These are phyloP conservation scores for Apostichopus parvimensis DNA, from an alignment of 35 echinoderm and acorn worm genomes.

Conservation along the genomic window DNA sequence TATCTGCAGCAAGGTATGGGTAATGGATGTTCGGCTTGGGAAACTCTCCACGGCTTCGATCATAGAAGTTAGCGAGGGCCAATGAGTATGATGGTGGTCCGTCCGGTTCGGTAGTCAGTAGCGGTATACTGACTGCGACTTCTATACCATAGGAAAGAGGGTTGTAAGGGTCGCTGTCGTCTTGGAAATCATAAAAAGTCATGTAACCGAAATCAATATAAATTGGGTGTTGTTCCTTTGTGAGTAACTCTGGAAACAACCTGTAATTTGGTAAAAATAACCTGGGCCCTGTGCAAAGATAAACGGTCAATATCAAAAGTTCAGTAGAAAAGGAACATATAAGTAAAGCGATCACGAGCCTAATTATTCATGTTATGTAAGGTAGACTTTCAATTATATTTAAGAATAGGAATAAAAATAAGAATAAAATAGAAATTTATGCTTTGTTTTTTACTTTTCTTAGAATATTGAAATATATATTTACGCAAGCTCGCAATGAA, in stretches of 20 bases:
- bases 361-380: no score
- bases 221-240: neutral
- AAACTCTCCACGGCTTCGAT: neutral
- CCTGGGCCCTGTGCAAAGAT: neutral
- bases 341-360: no score
- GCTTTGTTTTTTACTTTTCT: no score
- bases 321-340: no score
- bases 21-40: neutral
- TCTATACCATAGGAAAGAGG: neutral
- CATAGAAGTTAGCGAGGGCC: neutral
- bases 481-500: no score
- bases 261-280: neutral
- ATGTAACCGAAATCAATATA: neutral
- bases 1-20: neutral
- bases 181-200: neutral
- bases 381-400: no score
- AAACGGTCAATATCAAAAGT: no score
- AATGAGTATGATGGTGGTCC: slow-evolving; percentile 5
- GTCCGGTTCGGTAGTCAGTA: neutral
- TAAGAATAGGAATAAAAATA: no score
- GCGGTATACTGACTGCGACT: neutral
- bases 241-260: neutral
- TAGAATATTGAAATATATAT: no score
- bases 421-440: no score
- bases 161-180: neutral